phyloP scores from a whole-genome alignment of 2,797 vertebrate genomes.

The Intellagama lesueurii region DNA sequence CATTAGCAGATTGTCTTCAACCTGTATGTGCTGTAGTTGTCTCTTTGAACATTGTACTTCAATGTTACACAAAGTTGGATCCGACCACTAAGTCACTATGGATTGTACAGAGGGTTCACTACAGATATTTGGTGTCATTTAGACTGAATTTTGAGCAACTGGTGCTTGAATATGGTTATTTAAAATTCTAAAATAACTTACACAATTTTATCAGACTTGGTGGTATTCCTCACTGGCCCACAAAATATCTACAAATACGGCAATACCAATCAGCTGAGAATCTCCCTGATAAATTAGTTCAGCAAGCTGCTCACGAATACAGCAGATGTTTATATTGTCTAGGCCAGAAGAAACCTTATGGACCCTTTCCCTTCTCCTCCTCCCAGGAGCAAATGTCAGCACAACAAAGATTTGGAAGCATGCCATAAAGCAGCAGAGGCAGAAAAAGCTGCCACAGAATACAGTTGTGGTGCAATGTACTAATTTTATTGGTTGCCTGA shows the following conservation, averaged over 20 bases:
- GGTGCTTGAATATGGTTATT: slow-evolving; percentile 41
- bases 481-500: slow-evolving; percentile 19
- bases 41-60: slow-evolving; percentile 15
- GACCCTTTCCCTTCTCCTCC: slow-evolving; percentile 71
- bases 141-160: slow-evolving; percentile 40
- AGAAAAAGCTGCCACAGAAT: slow-evolving; percentile 57
- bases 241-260: slow-evolving; percentile 71
- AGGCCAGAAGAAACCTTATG: slow-evolving; percentile 78
- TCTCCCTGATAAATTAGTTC: slow-evolving; percentile 70
- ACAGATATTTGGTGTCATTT: slow-evolving; percentile 40
- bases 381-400: slow-evolving; percentile 78
- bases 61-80: neutral
- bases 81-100: too few species aligned
- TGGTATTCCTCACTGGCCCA: slow-evolving; percentile 42
- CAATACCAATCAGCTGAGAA: slow-evolving; percentile 65
- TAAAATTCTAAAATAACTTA: slow-evolving; percentile 58
- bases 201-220: slow-evolving; percentile 55
- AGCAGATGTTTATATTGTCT: slow-evolving; percentile 80
- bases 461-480: slow-evolving; percentile 35
- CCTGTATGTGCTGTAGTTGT: neutral
- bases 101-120: neutral
- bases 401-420: slow-evolving; percentile 70
- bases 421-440: slow-evolving; percentile 63
- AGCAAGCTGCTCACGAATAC: slow-evolving; percentile 76
- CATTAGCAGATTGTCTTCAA: neutral